phyloP scores from a whole-genome alignment of 2,797 vertebrate genomes.

The Muraenolepis orangiensis region DNA sequence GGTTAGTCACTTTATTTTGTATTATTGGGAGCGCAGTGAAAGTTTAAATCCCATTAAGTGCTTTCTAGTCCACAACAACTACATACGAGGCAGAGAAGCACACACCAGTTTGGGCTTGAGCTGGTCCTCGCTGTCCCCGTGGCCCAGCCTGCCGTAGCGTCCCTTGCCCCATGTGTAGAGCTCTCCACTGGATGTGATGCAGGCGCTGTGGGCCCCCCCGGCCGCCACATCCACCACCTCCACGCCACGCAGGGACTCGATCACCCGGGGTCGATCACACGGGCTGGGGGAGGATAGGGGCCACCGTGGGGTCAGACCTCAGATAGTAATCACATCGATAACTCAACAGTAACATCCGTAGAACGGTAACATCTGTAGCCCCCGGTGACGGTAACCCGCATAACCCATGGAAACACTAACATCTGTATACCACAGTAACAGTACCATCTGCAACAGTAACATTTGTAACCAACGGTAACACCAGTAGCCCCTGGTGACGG shows the following conservation, averaged over 20 bases:
- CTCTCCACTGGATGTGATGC: conserved; percentile 92
- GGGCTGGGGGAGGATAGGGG: conserved; percentile 73
- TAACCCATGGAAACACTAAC: too few relatives aligned
- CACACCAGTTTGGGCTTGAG: conserved; percentile 94
- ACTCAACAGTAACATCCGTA: too few relatives aligned
- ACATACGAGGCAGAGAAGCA: conserved; percentile 3
- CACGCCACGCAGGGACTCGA: conserved; percentile 92
- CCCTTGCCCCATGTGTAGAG: conserved; percentile 99
- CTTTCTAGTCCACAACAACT: neutral
- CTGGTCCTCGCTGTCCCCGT: conserved; percentile 98
- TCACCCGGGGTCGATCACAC: conserved; percentile 95
- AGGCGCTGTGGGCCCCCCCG: conserved; percentile 95
- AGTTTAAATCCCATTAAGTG: neutral
- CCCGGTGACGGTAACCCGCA: too few relatives aligned
- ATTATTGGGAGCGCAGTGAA: neutral
- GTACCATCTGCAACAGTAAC: neutral
- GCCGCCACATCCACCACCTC: conserved; percentile 96
- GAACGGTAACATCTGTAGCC: neutral
- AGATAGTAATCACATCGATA: neutral
- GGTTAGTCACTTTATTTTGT: too few relatives aligned
- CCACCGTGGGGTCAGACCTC: conserved; percentile 16
- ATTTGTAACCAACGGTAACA: too few relatives aligned
- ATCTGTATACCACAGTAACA: too few relatives aligned
- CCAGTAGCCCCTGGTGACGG: too few relatives aligned
- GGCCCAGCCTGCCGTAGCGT: conserved; percentile 92